Base-by-base conservation (phyloP, 1,140 invertebrate species). In the Propsilocerus akamusi region DNA sequence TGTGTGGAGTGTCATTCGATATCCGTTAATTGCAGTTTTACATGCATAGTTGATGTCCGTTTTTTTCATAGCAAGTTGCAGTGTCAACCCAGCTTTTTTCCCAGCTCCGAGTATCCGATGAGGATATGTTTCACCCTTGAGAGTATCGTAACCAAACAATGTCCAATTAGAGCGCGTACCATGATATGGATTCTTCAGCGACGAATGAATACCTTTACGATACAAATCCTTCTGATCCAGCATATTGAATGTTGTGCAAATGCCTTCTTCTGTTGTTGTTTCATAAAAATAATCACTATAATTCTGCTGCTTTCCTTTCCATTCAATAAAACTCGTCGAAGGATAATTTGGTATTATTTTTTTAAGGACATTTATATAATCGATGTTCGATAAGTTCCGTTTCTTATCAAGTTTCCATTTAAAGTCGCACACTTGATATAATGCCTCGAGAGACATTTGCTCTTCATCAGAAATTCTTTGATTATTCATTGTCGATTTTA, bases 1-100 rank as follows among this genome's bases (percentile, higher is more conserved):
- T 49, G 72, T 70, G 54, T 76, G 73, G 8, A 77, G 53, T 26
- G 71, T 59, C n/a, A 77, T 62, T 71, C 73, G 51, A 25, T 53
- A 54, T 28, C 20, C 34, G 46, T 28, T 46, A 30, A 17, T 49
- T 12, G 8, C 10, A 4, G 14, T 17, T 20, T 20, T 20, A 14
- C 17, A 20, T 41, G 12, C 5, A 41, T 41, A 20, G 14, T 20
- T 5, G 22, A 20, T 41, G 5, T 41, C 34, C 3, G 4, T 20
- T 3, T 20, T 5, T 3, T 41, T 17, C 17, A 8, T 6, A 17
- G 34, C 22, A 5, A 41, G 8, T 7, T n/a, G n/a, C n/a, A 41
- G 6, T 20, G 14, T 41, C 5, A 41, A 10, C 3, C 34, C 34
- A 20, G 17, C 17, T 1, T 41, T 20, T 20, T 10, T 14, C 1